Conservation (phyloP, 2,797 vertebrate species). For the Pipistrellus pipistrellus region DNA sequence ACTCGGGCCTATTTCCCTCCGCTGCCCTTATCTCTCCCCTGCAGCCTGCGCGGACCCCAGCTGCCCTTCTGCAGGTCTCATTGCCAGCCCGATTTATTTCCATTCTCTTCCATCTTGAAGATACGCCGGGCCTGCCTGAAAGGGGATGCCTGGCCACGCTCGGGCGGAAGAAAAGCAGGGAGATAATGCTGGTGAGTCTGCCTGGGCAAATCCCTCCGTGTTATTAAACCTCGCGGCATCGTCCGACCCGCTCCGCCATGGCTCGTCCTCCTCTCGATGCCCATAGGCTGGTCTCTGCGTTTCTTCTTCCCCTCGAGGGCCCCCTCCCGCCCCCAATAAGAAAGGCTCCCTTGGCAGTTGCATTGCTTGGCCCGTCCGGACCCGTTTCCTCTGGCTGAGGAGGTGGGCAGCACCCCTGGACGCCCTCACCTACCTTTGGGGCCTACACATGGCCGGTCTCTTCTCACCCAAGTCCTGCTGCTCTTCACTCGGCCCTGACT, state of each 20-base stretch:
- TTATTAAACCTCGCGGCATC: background rate
- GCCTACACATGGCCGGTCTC: background rate
- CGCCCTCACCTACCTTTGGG: background rate
- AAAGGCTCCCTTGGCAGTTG: background rate
- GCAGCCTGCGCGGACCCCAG: constrained; percentile 72
- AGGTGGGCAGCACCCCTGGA: background rate
- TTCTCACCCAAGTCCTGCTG: background rate
- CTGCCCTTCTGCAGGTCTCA: constrained; percentile 71
- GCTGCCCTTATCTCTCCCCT: constrained; percentile 77
- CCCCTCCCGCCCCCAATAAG: background rate
- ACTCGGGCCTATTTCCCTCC: constrained; percentile 66
- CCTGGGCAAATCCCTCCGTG: constrained; percentile 20
- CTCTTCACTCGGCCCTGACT: background rate
- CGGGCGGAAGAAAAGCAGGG: background rate
- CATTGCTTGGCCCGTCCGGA: background rate
- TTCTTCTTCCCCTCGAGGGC: background rate
- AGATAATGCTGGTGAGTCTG: background rate
- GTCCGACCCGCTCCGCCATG: background rate
- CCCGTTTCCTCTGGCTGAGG: background rate
- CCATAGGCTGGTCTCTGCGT: background rate
- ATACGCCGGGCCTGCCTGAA: background rate
- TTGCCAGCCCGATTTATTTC: constrained; percentile 29
- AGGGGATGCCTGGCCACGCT: background rate
- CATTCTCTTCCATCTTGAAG: constrained; percentile 72
- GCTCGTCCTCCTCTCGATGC: background rate